Percentiles rank a stretch among this genome's conserved stretches.
phyloP scores from a whole-genome alignment of 2,888 invertebrate genomes.

The Ichneumon xanthorius region DNA sequence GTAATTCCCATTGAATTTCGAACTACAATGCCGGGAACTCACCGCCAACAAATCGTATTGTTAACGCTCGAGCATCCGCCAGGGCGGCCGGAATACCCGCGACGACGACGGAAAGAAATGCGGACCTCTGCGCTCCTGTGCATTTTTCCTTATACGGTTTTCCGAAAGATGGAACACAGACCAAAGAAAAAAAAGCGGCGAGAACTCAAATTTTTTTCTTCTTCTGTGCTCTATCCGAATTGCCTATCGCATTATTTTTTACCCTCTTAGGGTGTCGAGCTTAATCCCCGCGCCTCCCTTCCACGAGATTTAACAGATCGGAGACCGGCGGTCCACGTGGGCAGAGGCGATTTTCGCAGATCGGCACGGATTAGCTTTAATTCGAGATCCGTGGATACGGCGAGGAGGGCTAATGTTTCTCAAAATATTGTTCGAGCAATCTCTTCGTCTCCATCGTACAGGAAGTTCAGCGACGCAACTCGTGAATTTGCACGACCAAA shows the following conservation, averaged over 20 bases:
- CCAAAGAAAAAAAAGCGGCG: background rate
- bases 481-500: background rate
- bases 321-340: background rate
- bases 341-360: slow-evolving; percentile 33
- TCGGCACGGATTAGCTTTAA: slow-evolving; percentile 47
- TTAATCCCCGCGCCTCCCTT: slow-evolving; percentile 58
- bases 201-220: background rate
- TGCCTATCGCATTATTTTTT: slow-evolving; percentile 1
- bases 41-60: slow-evolving; percentile 78
- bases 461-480: background rate
- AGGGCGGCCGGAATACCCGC: background rate
- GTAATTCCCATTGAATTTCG: slow-evolving; percentile 81
- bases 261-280: slow-evolving; percentile 24
- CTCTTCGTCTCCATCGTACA: background rate
- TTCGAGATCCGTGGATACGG: slow-evolving; percentile 41
- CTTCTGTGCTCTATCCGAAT: background rate
- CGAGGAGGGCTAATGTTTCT: background rate
- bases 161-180: background rate
- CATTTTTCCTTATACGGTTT: background rate
- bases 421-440: background rate
- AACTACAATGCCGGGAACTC: slow-evolving; percentile 73
- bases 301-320: slow-evolving; percentile 63
- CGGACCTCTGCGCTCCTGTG: background rate
- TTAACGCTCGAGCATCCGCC: slow-evolving; percentile 73
- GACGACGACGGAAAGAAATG: slow-evolving; percentile 1